A percentile compares a stretch with the other conserved stretches of the same genome.
phyloP scores from a whole-genome alignment of 1,140 invertebrate genomes.

The Notospermus geniculatus region DNA sequence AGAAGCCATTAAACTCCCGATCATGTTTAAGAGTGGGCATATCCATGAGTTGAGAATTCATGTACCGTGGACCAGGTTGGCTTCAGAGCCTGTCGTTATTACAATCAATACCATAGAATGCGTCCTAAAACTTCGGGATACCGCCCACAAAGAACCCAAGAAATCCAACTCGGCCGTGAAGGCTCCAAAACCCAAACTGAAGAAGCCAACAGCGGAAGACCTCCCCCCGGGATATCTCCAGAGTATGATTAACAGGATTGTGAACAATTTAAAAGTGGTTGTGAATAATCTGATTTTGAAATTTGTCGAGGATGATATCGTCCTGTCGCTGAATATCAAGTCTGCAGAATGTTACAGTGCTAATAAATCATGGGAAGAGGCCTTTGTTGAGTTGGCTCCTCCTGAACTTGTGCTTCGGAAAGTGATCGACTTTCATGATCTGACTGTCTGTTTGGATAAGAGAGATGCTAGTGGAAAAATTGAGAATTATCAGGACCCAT shows the following conservation, averaged over 20 bases:
- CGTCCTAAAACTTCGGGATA: slow-evolving; percentile 56
- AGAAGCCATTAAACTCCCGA: slow-evolving; percentile 82
- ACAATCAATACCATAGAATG: slow-evolving; percentile 89
- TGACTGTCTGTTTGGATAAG: slow-evolving; percentile 89
- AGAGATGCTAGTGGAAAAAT: slow-evolving; percentile 87
- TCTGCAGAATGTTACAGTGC: slow-evolving; percentile 79
- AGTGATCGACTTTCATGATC: slow-evolving; percentile 77
- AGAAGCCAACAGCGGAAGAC: slow-evolving; percentile 48
- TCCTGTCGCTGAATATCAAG: slow-evolving; percentile 89
- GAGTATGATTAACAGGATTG: slow-evolving; percentile 80
- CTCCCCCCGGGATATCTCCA: slow-evolving; percentile 69
- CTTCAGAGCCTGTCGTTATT: slow-evolving; percentile 90
- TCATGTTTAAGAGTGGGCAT: slow-evolving; percentile 88
- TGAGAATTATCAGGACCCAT: slow-evolving; percentile 86
- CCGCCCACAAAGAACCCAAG: slow-evolving; percentile 35
- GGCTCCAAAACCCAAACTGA: slow-evolving; percentile 23
- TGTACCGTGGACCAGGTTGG: slow-evolving; percentile 94
- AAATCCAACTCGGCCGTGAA: slow-evolving; percentile 22
- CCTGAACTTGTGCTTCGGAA: slow-evolving; percentile 73
- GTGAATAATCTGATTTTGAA: slow-evolving; percentile 96
- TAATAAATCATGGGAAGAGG: slow-evolving; percentile 77
- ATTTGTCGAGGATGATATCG: slow-evolving; percentile 96
- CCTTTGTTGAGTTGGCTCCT: slow-evolving; percentile 73
- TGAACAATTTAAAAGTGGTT: slow-evolving; percentile 85
- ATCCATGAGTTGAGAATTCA: slow-evolving; percentile 91